Base-by-base conservation (phyloP, 1,140 invertebrate species). In the Colletes gigas region DNA sequence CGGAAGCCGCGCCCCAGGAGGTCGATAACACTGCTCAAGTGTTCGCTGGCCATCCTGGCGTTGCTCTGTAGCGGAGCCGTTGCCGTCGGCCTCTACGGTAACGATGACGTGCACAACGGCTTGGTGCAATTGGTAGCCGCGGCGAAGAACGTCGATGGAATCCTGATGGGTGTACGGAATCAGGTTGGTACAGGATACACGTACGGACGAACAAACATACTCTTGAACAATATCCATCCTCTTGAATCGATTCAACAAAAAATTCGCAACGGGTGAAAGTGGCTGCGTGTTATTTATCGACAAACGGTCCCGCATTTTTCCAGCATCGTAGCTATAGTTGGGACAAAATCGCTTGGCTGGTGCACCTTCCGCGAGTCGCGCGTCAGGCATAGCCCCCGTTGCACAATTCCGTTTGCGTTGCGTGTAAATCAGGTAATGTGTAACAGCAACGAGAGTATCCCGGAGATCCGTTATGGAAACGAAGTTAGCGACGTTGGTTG, bases 51-150 rank as follows among this genome's bases (percentile, higher is more conserved):
- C 83, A 95, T 98, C 76, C 95, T 98, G 59, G 97, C 97, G 19
- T 95, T 98, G 50, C 94, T 98, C 60, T 97, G 97, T 88, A 97
- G 97, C 88, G 96, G 95, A 66, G 96, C 96, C 8, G 96, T 97
- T 67, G 96, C 91, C 69, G 94, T 97, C 74, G 97, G 98, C 67
- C 95, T 99, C 41, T 99, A 98, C 94, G 98, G 98, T 57, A 99
- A 98, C 93, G 97, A 98, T 91, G 97, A 98, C 91, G 95, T 98
- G 50, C 98, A 99, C 94, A 98, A 97, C 92, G 98, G 97, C 12
- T 93, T 98, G 88, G 94, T 97, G 72, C 96, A 97, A 91, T 95
- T 98, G 78, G 94, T 97, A 74, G 94, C 96, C 65, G 96, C 97
- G 14, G 96, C 97, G 14, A 94, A 95, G 88, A 95, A 96, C 83